Percentiles rank a stretch among this genome's conserved stretches.
Evolutionary conservation across 2,113 vertebrate species (phyloP).

Genomic region (Microtus pennsylvanicus): DNA sequence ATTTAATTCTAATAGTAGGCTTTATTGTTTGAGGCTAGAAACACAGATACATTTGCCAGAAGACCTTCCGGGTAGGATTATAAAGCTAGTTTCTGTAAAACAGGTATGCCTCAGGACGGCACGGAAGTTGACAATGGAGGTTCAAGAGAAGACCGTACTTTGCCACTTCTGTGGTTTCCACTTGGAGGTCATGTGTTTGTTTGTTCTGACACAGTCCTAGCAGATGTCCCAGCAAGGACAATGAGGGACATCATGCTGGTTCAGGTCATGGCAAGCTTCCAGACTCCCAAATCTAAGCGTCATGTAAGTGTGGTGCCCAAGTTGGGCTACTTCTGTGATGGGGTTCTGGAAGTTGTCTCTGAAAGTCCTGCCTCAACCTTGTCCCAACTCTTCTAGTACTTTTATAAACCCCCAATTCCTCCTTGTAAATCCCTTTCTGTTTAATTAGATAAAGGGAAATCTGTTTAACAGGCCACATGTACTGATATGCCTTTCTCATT

Average conservation of each 20-base stretch:
- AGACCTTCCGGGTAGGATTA: not conserved
- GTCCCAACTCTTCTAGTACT: not conserved
- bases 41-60: conserved; percentile 8
- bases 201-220: not conserved
- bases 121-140: not conserved
- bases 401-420: conserved; percentile 21
- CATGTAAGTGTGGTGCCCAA: not conserved
- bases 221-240: not conserved
- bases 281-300: not conserved
- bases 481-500: not conserved
- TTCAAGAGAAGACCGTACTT: not conserved
- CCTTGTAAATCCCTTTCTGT: conserved; percentile 38
- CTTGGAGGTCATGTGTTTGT: not conserved
- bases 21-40: conserved; percentile 51
- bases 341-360: not conserved
- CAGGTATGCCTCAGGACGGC: not conserved
- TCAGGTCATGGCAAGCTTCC: not conserved
- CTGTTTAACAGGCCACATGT: conserved; percentile 9
- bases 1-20: conserved; percentile 18
- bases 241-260: conserved; percentile 8
- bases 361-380: conserved; percentile 5
- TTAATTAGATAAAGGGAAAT: conserved; percentile 50
- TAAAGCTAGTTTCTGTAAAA: conserved; percentile 46
- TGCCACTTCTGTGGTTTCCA: not conserved
- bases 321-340: not conserved